Conservation (phyloP, 2,888 invertebrate genomes). For the Diarsia dahlii region DNA sequence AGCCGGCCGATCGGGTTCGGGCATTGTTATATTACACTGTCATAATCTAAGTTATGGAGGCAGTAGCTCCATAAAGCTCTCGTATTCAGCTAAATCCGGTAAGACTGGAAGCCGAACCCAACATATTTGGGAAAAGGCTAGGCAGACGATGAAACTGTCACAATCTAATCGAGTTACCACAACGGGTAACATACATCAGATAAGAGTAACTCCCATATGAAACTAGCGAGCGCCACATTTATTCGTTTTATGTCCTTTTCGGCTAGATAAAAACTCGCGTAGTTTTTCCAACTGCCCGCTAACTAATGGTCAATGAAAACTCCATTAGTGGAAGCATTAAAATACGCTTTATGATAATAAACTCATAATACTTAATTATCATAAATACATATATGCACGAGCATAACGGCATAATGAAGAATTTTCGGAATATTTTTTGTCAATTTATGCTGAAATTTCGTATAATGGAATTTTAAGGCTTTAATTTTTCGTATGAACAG, state of each 20-base stretch:
- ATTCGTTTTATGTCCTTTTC: slow-evolving; percentile 24
- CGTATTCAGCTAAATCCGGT: too few relatives aligned
- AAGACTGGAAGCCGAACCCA: too few relatives aligned
- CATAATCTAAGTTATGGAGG: too few relatives aligned
- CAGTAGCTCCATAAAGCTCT: too few relatives aligned
- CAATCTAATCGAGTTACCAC: slow-evolving; percentile 5
- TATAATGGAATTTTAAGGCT: neutral
- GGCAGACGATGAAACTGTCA: neutral
- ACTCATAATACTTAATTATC: slow-evolving; percentile 51
- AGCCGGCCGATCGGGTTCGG: too few relatives aligned
- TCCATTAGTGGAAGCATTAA: slow-evolving; percentile 52
- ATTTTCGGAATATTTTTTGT: neutral
- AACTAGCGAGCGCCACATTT: slow-evolving; percentile 25
- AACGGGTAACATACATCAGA: slow-evolving; percentile 1
- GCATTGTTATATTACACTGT: too few relatives aligned
- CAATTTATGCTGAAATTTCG: neutral
- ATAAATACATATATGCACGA: slow-evolving; percentile 43
- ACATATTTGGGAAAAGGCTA: too few relatives aligned
- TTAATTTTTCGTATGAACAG: neutral
- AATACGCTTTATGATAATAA: slow-evolving; percentile 42
- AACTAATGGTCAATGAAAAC: slow-evolving; percentile 57
- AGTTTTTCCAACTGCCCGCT: slow-evolving; percentile 41
- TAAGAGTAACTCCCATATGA: neutral
- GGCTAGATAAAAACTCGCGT: slow-evolving; percentile 38
- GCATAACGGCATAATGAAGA: slow-evolving; percentile 24